phyloP scores from a whole-genome alignment of 2,113 vertebrate species.

The Nothobranchius kuhntae region DNA sequence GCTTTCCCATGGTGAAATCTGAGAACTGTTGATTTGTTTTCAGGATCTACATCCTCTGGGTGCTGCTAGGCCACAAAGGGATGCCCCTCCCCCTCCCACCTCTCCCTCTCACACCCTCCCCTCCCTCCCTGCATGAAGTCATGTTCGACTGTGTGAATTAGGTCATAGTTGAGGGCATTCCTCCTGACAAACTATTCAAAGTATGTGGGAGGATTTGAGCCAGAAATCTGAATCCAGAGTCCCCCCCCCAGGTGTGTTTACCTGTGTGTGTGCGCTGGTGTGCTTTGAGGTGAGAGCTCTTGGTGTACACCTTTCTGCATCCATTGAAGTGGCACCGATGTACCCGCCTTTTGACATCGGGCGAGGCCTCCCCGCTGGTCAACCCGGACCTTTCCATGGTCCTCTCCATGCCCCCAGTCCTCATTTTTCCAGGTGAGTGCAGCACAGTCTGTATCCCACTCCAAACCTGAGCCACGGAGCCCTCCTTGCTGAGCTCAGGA shows the following conservation, averaged over 20 bases:
- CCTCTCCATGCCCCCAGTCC: constrained; percentile 81
- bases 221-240: neutral
- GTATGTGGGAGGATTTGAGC: constrained; percentile 25
- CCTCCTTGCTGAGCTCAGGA: constrained; percentile 87
- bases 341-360: constrained; percentile 89
- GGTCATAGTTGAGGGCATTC: constrained; percentile 67
- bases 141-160: constrained; percentile 68
- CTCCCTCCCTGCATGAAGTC: constrained; percentile 48
- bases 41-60: constrained; percentile 62
- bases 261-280: constrained; percentile 98
- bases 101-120: neutral
- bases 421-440: constrained; percentile 86
- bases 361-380: constrained; percentile 84
- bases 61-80: constrained; percentile 43
- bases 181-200: constrained; percentile 63
- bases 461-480: constrained; percentile 83
- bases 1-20: constrained; percentile 65
- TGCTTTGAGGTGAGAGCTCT: constrained; percentile 99
- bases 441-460: constrained; percentile 82
- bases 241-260: constrained; percentile 12
- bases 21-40: constrained; percentile 69
- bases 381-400: constrained; percentile 68
- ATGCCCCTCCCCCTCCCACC: constrained; percentile 6
- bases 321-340: constrained; percentile 96
- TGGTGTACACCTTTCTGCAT: constrained; percentile 99